Evolutionary conservation across 2,888 invertebrate species (phyloP).

Genomic region (Pterostichus niger): DNA sequence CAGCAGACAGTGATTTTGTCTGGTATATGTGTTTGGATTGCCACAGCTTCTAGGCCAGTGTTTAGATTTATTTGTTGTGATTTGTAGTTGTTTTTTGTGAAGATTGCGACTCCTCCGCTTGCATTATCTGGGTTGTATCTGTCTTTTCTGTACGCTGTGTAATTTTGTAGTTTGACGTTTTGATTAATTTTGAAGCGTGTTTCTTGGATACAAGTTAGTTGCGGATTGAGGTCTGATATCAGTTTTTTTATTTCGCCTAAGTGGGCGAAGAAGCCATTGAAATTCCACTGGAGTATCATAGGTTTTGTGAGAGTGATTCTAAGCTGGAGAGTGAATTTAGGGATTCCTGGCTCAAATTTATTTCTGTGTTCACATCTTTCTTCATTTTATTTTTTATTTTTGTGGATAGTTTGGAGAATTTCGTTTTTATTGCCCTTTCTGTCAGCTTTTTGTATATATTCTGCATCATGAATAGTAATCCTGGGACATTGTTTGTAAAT

Average conservation of each 20-base stretch:
- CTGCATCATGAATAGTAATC: too few relatives aligned
- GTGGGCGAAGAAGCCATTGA: background rate
- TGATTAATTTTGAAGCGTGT: slow-evolving; percentile 6
- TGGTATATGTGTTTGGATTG: too few relatives aligned
- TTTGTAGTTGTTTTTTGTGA: background rate
- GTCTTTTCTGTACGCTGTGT: slow-evolving; percentile 9
- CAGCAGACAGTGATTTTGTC: background rate
- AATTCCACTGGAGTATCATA: background rate
- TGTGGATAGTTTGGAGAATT: too few relatives aligned
- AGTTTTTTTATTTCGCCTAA: slow-evolving; percentile 9
- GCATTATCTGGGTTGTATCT: slow-evolving; percentile 5
- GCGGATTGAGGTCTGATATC: background rate
- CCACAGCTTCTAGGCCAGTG: background rate
- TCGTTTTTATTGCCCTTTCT: too few relatives aligned
- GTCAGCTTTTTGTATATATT: too few relatives aligned
- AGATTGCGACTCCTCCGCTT: background rate
- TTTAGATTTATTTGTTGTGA: background rate
- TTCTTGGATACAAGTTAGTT: background rate
- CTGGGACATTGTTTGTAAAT: too few relatives aligned
- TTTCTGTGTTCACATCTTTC: background rate
- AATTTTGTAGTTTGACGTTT: slow-evolving; percentile 4
- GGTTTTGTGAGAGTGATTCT: background rate
- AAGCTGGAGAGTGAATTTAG: background rate
- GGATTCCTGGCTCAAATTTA: background rate
- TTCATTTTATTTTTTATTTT: too few relatives aligned